Evolutionary conservation across 2,113 vertebrate species (phyloP).

Genomic region (Chroicocephalus ridibundus): DNA sequence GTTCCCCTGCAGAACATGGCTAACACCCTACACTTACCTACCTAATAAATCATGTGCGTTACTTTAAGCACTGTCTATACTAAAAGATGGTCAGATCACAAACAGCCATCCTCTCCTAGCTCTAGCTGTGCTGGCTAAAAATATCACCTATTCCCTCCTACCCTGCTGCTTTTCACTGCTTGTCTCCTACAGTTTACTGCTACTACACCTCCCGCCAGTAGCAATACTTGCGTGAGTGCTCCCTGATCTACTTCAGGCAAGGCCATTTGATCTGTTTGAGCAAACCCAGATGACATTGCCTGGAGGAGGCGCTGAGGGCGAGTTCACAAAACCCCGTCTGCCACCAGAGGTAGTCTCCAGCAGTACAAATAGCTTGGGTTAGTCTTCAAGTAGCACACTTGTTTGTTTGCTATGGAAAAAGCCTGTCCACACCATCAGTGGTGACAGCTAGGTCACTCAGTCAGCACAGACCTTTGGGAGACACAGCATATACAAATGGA

Average conservation of each 20-base stretch:
- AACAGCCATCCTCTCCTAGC: neutral
- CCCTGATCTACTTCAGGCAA: neutral
- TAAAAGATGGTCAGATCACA: constrained; percentile 13
- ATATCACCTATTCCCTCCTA: neutral
- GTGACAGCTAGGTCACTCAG: neutral
- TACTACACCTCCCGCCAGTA: neutral
- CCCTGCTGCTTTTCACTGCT: neutral
- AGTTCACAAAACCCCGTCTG: neutral
- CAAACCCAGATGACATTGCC: neutral
- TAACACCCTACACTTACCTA: neutral
- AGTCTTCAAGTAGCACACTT: neutral
- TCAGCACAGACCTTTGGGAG: neutral
- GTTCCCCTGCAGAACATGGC: neutral
- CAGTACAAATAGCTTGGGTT: neutral
- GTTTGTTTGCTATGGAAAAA: neutral
- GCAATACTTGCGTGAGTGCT: neutral
- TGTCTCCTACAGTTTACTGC: neutral
- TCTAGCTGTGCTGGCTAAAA: constrained; percentile 41
- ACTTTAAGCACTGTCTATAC: neutral
- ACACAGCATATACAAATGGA: neutral
- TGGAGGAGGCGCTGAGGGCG: neutral
- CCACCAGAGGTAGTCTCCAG: neutral
- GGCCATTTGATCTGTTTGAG: neutral
- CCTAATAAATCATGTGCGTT: neutral
- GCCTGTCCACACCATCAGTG: neutral